These are phyloP conservation scores for Geopemphigus sp. DNA, from an alignment of 1,140 invertebrate genomes.

Conservation along the genomic window DNA sequence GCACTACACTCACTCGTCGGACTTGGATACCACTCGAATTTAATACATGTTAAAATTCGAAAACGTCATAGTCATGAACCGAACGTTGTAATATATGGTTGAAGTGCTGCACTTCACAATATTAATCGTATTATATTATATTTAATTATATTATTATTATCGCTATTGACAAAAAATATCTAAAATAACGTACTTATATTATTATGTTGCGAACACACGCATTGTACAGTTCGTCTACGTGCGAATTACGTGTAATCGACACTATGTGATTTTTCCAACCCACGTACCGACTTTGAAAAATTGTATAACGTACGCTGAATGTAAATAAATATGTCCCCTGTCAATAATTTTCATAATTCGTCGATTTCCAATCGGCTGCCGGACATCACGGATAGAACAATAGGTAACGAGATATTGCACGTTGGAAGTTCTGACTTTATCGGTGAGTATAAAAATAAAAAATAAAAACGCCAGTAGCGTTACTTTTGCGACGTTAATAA, in stretches of 20 bases:
- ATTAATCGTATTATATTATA: not conserved
- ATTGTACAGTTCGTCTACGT: no score
- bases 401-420: not conserved
- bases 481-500: no score
- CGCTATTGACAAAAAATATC: not conserved
- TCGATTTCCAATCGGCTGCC: not conserved
- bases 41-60: not conserved
- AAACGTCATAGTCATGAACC: not conserved
- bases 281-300: no score
- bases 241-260: no score
- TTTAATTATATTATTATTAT: no score
- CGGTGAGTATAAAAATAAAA: not conserved
- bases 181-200: no score
- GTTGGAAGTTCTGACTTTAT: conserved; percentile 11
- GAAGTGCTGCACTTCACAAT: not conserved
- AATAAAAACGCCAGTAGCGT: no score
- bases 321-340: not conserved
- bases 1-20: not conserved
- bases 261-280: not conserved
- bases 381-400: not conserved
- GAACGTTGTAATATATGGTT: not conserved
- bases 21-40: not conserved
- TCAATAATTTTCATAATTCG: not conserved
- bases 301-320: not conserved
- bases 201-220: no score